Percentiles rank a stretch among this genome's conserved stretches.
Conservation (phyloP, 2,113 vertebrate species). For the Lophochroa leadbeateri region DNA sequence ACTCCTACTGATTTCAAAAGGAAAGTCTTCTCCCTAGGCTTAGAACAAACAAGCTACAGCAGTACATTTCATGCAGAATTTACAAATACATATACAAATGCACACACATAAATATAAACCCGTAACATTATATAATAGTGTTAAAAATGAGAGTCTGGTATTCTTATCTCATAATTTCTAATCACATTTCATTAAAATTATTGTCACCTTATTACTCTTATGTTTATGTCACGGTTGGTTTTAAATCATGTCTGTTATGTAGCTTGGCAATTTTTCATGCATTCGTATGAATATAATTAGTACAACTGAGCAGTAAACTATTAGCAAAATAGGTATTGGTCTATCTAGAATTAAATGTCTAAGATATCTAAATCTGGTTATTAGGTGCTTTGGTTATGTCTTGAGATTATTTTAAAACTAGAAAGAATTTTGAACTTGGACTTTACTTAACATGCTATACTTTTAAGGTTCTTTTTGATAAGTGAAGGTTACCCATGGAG, state of each 20-base stretch:
- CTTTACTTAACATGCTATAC: neutral
- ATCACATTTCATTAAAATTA: slow-evolving; percentile 28
- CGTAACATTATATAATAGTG: neutral
- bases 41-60: neutral
- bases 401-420: neutral
- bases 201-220: neutral
- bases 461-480: neutral
- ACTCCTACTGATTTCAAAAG: neutral
- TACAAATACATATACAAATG: neutral
- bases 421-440: neutral
- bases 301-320: neutral
- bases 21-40: neutral
- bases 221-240: neutral
- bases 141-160: neutral
- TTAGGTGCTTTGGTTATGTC: neutral
- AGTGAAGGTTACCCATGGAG: neutral
- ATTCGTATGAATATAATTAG: neutral
- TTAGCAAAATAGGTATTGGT: neutral
- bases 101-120: neutral
- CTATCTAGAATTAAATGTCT: neutral
- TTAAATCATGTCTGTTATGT: neutral
- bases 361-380: neutral
- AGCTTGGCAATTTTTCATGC: neutral
- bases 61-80: neutral
- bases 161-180: slow-evolving; percentile 49